These are phyloP conservation scores for Charaxes varanes DNA, from an alignment of 1,140 invertebrate genomes.

Conservation along the genomic window DNA sequence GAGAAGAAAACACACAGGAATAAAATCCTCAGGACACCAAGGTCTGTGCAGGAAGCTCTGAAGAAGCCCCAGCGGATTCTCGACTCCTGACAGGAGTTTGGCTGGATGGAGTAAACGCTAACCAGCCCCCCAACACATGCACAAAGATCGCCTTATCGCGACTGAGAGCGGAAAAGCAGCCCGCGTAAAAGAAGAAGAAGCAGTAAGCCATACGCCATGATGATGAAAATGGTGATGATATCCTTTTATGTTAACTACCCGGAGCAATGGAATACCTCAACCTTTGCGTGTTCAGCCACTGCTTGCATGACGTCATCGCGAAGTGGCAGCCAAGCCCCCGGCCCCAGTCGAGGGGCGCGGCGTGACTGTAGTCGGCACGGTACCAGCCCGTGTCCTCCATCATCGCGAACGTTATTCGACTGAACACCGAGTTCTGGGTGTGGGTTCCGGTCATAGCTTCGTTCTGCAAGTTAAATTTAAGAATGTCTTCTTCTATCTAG, in stretches of 20 bases:
- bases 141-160: too few relatives aligned
- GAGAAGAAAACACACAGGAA: too few relatives aligned
- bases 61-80: too few relatives aligned
- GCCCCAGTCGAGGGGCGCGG: constrained; percentile 93
- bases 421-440: constrained; percentile 98
- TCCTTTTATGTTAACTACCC: too few relatives aligned
- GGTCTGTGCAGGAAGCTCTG: too few relatives aligned
- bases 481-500: too few relatives aligned
- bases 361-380: constrained; percentile 91
- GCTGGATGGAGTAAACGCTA: too few relatives aligned
- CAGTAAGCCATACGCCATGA: too few relatives aligned
- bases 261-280: constrained; percentile 36
- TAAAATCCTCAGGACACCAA: not conserved
- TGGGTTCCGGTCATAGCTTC: constrained; percentile 99
- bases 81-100: too few relatives aligned
- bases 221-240: too few relatives aligned
- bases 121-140: not conserved
- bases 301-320: constrained; percentile 94
- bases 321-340: constrained; percentile 93
- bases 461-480: constrained; percentile 91
- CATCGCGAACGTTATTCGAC: constrained; percentile 94
- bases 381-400: constrained; percentile 99
- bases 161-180: too few relatives aligned
- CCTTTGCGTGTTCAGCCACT: constrained; percentile 89
- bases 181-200: too few relatives aligned